Base-by-base conservation (phyloP, 2,113 vertebrate genomes). In the Syngnathoides biaculeatus region DNA sequence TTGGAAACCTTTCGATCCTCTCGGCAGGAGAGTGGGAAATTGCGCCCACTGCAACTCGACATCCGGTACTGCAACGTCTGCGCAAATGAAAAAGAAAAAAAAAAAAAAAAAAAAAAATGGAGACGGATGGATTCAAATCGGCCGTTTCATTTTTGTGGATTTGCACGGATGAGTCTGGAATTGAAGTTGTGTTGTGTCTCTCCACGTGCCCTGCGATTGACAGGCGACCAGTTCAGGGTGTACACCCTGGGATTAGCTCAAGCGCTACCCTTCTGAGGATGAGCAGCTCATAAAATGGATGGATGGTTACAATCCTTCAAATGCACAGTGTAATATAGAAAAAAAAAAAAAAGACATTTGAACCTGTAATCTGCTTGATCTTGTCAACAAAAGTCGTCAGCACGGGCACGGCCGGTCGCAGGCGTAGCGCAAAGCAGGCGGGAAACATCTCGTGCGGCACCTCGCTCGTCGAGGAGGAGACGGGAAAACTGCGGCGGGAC, bases 391-490 rank as follows among this genome's bases (percentile, higher is more conserved):
- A 90, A 42, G 75, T 84, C 20, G 2, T 71, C 64, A 82, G 81
- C 69, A 93, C 40, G 0, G 91, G 90, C 24, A 93, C 55, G 12
- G 92, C 84, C 0, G 91, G 88, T 30, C 91, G 80, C 73, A 95
- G 90, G 45, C 73, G 92, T 64, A 95, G 78, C 72, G 92, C 80
- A 78, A 95, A 95, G 69, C 75, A 86, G 65, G 93, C 93, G 8
- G 90, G 82, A 50, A 94, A 78, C 11, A 69, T 75, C 72, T 89
- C 80, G 22, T 81, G 68, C 26, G 82, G 48, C 20, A 82, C 84
- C 27, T 93, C 86, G 26, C 69, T 79, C 61, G 90, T 12, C 0
- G 87, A 75, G 67, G 79, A 76, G 78, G 92, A 91, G 56, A 22
- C 60, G 15, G 86, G 88, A 26, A 15, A 65, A 10, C 93, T 95